Conservation (phyloP, 2,888 invertebrate genomes). For the Spilosoma lubricipeda region DNA sequence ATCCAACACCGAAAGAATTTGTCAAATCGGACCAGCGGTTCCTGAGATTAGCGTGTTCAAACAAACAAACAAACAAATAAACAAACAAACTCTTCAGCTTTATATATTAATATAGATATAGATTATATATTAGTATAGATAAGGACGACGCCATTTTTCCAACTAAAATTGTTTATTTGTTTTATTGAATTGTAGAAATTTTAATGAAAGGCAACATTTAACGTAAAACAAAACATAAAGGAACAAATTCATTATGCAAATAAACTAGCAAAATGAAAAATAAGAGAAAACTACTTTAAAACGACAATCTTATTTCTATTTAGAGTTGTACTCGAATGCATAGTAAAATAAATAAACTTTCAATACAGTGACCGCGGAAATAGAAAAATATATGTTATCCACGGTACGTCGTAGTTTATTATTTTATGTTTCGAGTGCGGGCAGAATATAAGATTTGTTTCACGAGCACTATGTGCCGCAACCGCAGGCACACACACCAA, state of each 20-base stretch:
- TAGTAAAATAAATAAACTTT: constrained; percentile 58
- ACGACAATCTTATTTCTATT: constrained; percentile 31
- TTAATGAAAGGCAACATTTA: not conserved
- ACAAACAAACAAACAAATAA: too few relatives aligned
- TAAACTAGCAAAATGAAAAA: not conserved
- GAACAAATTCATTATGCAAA: not conserved
- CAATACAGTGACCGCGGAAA: constrained; percentile 53
- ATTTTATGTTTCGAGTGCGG: constrained; percentile 46
- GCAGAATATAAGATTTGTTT: constrained; percentile 46
- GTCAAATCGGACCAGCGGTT: too few relatives aligned
- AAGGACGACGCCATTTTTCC: not conserved
- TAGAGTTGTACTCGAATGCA: constrained; percentile 43
- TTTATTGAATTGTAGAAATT: not conserved
- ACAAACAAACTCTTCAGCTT: too few relatives aligned
- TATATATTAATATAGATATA: too few relatives aligned
- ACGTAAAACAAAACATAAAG: not conserved
- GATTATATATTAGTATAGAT: too few relatives aligned
- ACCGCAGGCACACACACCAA: constrained; percentile 12
- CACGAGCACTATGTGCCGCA: constrained; percentile 20
- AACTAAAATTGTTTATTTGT: not conserved
- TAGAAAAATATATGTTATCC: constrained; percentile 53
- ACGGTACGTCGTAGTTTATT: constrained; percentile 47
- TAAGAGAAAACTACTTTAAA: not conserved
- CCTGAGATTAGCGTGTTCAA: too few relatives aligned
- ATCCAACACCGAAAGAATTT: too few relatives aligned